Evolutionary conservation across 2,888 invertebrate genomes (phyloP), one percentile per base, ranked within the genome.

Genomic region (Dermolepida albohirtum): DNA sequence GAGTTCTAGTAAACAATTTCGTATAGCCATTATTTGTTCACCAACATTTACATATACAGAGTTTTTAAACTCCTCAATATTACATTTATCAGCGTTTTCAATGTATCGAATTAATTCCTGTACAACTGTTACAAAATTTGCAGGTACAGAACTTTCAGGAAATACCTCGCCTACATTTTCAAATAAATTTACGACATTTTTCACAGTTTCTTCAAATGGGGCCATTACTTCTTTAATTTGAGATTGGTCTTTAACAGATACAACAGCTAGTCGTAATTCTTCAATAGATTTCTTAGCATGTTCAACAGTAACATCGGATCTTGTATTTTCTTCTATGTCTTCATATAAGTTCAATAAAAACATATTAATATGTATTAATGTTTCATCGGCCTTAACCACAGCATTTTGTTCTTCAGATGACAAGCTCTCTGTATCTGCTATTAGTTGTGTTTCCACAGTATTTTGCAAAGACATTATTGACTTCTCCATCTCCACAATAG

Each of bases 131-230:
- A 8, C 27, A 22, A 64, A 54, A 5, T 47, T 62, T 5, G 47
- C 43, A 8, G 66, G 39, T 16, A 29, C 16, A 10, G 14, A 40
- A n/a, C 29, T 10, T 41, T 40, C 59, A n/a, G 41, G 34, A 51
- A 29, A 67, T 27, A 66, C 67, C 22, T 22, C 4, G 6, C 79
- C 77, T 52, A 82, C 78, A 40, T 77, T 76, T 72, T 83, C 83
- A 59, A 82, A 75, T 43, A 83, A 69, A 73, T 83, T 83, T 5
- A 83, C 78, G 2, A 79, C 81, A 71, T 83, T 83, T 64, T 82
- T 83, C 10, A 78, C 77, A 1, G 80, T 78, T 72, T 82, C 79
- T 71, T 83, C 83, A 14, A 82, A 71, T 34, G 77, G 77, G 75
- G 82, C 82, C 67, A 82, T 75, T 1, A 76, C 72, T 49, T 75